phyloP scores from a whole-genome alignment of 1,140 invertebrate species.

The Brevipalpus yothersi region DNA sequence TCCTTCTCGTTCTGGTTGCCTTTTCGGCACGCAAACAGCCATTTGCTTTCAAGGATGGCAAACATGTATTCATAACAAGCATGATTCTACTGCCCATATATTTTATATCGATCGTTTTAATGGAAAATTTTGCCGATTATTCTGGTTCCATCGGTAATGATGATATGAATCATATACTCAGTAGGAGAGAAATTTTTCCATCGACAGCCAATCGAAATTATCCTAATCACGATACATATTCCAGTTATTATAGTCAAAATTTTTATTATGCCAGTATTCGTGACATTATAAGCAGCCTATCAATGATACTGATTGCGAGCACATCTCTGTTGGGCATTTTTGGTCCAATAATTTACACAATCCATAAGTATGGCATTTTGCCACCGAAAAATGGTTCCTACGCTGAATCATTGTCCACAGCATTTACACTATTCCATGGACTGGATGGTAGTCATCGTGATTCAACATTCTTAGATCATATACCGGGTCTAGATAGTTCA shows the following conservation, averaged over 20 bases:
- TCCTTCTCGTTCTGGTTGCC: background rate
- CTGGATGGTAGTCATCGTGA: background rate
- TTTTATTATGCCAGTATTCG: constrained; percentile 2
- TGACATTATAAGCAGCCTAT: constrained; percentile 16
- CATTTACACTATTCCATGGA: constrained; percentile 10
- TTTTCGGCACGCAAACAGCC: background rate
- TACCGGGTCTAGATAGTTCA: constrained; percentile 4
- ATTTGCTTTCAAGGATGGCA: background rate
- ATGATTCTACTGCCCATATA: background rate
- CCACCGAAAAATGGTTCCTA: constrained; percentile 8
- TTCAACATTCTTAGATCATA: background rate
- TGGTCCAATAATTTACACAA: constrained; percentile 7
- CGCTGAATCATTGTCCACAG: constrained; percentile 11
- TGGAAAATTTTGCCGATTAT: background rate
- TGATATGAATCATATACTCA: background rate
- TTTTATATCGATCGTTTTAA: background rate
- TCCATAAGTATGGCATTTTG: constrained; percentile 8
- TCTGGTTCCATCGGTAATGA: background rate
- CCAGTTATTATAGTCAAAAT: background rate
- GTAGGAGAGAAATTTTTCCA: too few relatives aligned
- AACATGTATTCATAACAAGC: constrained; percentile 1
- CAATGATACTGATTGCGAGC: constrained; percentile 15
- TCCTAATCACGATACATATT: background rate
- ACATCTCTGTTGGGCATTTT: constrained; percentile 18
- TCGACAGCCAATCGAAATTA: background rate